Evolutionary conservation across 2,113 vertebrate species (phyloP), one percentile per base, ranked within the genome.

Genomic region (Diglossa brunneiventris): DNA sequence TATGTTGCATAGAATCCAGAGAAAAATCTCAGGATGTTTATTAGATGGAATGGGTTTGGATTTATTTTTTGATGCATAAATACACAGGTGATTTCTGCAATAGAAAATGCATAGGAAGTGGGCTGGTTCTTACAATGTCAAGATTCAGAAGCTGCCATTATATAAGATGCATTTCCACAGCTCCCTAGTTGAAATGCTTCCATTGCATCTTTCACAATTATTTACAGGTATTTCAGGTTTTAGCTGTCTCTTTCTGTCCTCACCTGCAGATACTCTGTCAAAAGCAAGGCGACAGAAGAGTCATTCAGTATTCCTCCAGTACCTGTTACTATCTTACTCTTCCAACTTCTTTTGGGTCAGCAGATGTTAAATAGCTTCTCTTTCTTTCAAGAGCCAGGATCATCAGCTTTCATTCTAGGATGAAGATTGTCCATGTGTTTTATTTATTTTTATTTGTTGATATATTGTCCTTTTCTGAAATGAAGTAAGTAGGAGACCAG

Each of bases 151-250:
- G 72, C 33, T 85, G 33, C 66, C 33, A 24, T 68, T 91, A 20
- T 59, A 27, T 69, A 83, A 47, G 16, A 35, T 1, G 15, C 14
- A 26, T 80, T 90, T 85, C 92, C 9, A 0, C 64, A 92, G 35
- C 52, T 84, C 52, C 33, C 13, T 1, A 56, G 37, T 72, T 89
- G 44, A 91, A 92, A 92, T 33, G 26, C 53, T 75, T 95, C 77
- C 23, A 47, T 52, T 91, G 72, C 53, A 56, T 75, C 83, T 87
- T 96, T 87, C 74, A 82, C 62, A 73, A 62, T 76, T 87, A 78
- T 72, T 92, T 92, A 73, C 83, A 89, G 41, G 53, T 92, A 82
- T 92, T 82, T 92, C 74, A 66, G 70, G 81, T 92, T 89, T 91
- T 75, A 76, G 87, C 56, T 81, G 6, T 55, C 50, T 44, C 64